Base-by-base conservation (phyloP, 2,113 vertebrate genomes). In the Monopterus albus region DNA sequence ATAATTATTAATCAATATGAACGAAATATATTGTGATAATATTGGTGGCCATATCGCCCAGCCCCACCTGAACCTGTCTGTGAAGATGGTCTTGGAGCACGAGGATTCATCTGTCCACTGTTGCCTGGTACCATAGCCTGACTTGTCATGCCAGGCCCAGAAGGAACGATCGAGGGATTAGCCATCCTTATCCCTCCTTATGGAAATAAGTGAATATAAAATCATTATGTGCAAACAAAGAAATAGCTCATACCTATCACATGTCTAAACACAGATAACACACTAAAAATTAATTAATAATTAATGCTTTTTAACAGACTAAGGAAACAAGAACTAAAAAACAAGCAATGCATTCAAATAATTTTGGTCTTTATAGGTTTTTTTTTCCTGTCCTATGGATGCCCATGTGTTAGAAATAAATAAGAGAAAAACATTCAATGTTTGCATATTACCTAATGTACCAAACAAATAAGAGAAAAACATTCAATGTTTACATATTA, bases 1-100 rank as follows among this genome's bases (percentile, higher is more conserved):
- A n/a, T n/a, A n/a, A n/a, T n/a, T n/a, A n/a, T n/a, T n/a, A n/a
- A n/a, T n/a, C n/a, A n/a, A n/a, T n/a, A n/a, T n/a, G n/a, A n/a
- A n/a, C n/a, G n/a, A n/a, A n/a, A n/a, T n/a, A n/a, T n/a, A n/a
- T n/a, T n/a, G n/a, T n/a, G n/a, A n/a, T n/a, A n/a, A n/a, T n/a
- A n/a, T n/a, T n/a, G n/a, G n/a, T n/a, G n/a, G n/a, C n/a, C n/a
- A n/a, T n/a, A n/a, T n/a, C n/a, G n/a, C n/a, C n/a, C n/a, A n/a
- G n/a, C n/a, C n/a, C n/a, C n/a, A n/a, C n/a, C n/a, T 82, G 67
- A 93, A 99, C 98, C 97, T 94, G 96, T 91, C 82, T 98, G 97
- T 62, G 94, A 93, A 72, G 94, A 79, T 73, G 96, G 96, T 81
- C 96, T 95, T 61, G 91, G 92, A 75, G 93, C 85, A 79, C 96